Conservation (phyloP, 92 coral and sea anemone genomes). For the Bergia puertoricense region DNA sequence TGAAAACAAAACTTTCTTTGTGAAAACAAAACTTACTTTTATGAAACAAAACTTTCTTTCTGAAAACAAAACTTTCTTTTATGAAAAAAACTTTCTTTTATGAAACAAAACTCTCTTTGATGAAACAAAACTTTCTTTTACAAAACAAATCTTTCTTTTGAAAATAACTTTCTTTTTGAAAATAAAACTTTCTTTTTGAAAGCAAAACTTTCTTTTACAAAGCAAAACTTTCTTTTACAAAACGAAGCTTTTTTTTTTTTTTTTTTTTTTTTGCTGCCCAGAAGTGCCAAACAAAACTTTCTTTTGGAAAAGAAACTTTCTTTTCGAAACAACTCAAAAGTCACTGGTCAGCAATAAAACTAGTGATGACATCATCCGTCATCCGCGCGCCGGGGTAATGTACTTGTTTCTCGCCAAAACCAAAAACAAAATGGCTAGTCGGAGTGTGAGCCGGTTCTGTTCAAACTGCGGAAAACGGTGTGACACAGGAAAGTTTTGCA, state of each 20-base stretch:
- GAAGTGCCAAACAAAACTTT: not conserved
- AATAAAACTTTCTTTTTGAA: not conserved
- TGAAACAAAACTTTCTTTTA: too few relatives aligned
- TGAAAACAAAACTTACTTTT: too few relatives aligned
- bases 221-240: not conserved
- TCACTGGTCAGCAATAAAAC: constrained; percentile 30
- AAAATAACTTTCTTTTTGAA: not conserved
- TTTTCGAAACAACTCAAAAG: constrained; percentile 21
- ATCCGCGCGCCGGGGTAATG: constrained; percentile 8
- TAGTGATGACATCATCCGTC: not conserved
- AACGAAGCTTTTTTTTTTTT: not conserved
- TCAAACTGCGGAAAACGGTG: constrained; percentile 24
- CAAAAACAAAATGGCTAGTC: constrained; percentile 30
- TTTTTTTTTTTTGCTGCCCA: not conserved
- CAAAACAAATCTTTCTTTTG: too few relatives aligned
- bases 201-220: not conserved
- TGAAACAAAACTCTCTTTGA: too few relatives aligned
- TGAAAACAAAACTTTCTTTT: too few relatives aligned
- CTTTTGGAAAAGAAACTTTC: constrained; percentile 8
- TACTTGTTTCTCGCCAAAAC: constrained; percentile 31
- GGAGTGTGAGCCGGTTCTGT: constrained; percentile 20
- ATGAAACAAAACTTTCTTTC: too few relatives aligned
- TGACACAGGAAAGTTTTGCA: constrained; percentile 30
- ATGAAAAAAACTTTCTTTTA: too few relatives aligned
- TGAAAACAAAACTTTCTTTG: too few relatives aligned